These are phyloP conservation scores for Drosophila asahinai DNA, from an alignment of 1,140 invertebrate species.

Conservation along the genomic window DNA sequence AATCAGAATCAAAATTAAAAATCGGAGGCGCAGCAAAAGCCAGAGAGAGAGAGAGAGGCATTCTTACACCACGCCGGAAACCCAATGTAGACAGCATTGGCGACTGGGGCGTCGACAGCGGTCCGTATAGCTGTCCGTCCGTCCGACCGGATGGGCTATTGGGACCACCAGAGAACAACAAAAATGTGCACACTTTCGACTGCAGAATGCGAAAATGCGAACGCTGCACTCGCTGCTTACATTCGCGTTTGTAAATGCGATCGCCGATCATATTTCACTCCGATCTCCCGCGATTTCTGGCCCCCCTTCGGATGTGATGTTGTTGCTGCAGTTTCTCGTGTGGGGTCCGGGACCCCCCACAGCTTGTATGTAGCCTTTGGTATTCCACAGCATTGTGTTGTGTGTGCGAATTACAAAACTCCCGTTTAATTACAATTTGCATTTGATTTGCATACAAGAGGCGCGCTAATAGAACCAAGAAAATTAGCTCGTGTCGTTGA, in stretches of 20 bases:
- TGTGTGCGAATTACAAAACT: constrained; percentile 57
- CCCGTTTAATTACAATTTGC: constrained; percentile 73
- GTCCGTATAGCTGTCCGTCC: constrained; percentile 7
- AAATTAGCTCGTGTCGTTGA: constrained; percentile 32
- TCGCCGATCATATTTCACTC: constrained; percentile 79
- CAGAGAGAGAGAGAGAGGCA: constrained; percentile 55
- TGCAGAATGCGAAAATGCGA: constrained; percentile 59
- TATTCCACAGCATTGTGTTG: neutral
- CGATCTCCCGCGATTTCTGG: constrained; percentile 35
- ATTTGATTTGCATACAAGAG: constrained; percentile 66
- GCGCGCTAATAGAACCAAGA: constrained; percentile 50
- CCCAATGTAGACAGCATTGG: constrained; percentile 78
- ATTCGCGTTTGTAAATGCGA: constrained; percentile 74
- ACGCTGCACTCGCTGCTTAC: constrained; percentile 56
- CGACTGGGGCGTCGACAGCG: constrained; percentile 75
- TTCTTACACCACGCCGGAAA: constrained; percentile 82
- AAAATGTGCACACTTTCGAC: constrained; percentile 62
- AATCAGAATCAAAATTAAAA: constrained; percentile 1
- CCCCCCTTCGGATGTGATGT: neutral
- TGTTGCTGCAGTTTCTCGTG: constrained; percentile 20
- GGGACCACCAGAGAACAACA: constrained; percentile 78
- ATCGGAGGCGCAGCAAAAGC: constrained; percentile 50
- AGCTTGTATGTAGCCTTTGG: neutral
- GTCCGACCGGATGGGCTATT: constrained; percentile 77
- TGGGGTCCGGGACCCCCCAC: constrained; percentile 67